A percentile compares a stretch with the other conserved stretches of the same genome.
Conservation (phyloP, 2,797 vertebrate genomes). For the Enteromius afrohamiltoni region DNA sequence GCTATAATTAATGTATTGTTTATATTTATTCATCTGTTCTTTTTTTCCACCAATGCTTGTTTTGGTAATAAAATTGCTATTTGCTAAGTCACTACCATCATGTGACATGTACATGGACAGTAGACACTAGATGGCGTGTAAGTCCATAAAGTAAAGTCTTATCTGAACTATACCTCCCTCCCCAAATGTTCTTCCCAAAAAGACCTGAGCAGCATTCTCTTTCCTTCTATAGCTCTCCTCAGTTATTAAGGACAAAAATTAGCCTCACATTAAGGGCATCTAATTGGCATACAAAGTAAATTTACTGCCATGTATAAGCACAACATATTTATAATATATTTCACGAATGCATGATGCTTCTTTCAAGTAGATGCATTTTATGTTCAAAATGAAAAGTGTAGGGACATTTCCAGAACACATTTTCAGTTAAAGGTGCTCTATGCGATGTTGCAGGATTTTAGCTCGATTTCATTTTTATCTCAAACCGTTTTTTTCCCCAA, state of each 20-base stretch:
- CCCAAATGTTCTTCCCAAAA: background rate
- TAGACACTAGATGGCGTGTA: constrained; percentile 27
- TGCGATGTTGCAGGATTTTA: too few species aligned
- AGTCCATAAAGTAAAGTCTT: constrained; percentile 2
- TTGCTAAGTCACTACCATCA: too few species aligned
- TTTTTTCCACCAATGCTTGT: background rate
- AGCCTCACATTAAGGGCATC: too few species aligned
- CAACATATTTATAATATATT: background rate
- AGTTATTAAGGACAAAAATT: too few species aligned
- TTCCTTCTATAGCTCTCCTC: background rate
- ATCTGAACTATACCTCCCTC: background rate
- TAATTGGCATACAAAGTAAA: background rate
- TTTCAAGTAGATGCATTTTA: background rate
- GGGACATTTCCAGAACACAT: background rate
- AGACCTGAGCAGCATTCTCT: background rate
- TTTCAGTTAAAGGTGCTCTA: background rate
- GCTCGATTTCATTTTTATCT: too few species aligned
- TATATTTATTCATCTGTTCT: background rate
- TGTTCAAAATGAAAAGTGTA: background rate
- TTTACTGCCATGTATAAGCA: background rate
- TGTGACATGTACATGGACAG: background rate
- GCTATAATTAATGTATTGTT: background rate
- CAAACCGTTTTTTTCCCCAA: too few species aligned
- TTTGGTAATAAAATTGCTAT: background rate
- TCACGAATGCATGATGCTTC: background rate